Evolutionary conservation across 2,113 vertebrate genomes (phyloP).

Genomic region (Vanacampus margaritifer): DNA sequence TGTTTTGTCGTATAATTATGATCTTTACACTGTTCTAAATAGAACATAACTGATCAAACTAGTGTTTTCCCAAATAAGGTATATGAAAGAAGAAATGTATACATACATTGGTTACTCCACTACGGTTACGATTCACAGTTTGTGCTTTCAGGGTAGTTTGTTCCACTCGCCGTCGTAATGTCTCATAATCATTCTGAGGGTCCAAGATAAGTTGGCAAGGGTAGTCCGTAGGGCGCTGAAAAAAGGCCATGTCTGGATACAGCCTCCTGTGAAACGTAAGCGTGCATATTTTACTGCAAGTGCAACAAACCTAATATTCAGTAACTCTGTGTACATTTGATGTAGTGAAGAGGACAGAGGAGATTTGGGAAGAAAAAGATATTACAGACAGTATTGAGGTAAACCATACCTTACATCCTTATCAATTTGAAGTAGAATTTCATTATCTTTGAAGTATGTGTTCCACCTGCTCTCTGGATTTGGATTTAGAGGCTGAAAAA

Average conservation of each 20-base stretch:
- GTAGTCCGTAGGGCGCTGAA: conserved; percentile 91
- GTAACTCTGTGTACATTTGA: neutral
- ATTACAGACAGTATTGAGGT: neutral
- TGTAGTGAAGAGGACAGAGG: neutral
- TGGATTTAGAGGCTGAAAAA: conserved; percentile 87
- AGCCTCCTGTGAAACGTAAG: conserved; percentile 75
- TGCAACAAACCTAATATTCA: neutral
- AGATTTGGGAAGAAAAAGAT: neutral
- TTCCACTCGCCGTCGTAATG: conserved; percentile 86
- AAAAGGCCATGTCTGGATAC: conserved; percentile 96
- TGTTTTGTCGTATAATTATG: too few relatives aligned
- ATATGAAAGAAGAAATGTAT: neutral
- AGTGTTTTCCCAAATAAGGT: neutral
- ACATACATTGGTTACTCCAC: conserved; percentile 93
- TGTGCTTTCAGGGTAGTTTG: conserved; percentile 94
- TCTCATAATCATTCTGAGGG: conserved; percentile 95
- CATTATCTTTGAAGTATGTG: conserved; percentile 96
- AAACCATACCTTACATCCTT: conserved; percentile 88
- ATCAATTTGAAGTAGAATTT: conserved; percentile 96
- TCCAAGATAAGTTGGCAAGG: conserved; percentile 92
- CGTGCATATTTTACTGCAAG: neutral
- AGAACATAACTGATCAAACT: neutral
- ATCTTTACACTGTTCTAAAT: too few relatives aligned
- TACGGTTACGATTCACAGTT: conserved; percentile 92
- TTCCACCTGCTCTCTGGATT: conserved; percentile 97